Base-by-base conservation (phyloP, 2,797 vertebrate genomes). In the Trachurus trachurus region DNA sequence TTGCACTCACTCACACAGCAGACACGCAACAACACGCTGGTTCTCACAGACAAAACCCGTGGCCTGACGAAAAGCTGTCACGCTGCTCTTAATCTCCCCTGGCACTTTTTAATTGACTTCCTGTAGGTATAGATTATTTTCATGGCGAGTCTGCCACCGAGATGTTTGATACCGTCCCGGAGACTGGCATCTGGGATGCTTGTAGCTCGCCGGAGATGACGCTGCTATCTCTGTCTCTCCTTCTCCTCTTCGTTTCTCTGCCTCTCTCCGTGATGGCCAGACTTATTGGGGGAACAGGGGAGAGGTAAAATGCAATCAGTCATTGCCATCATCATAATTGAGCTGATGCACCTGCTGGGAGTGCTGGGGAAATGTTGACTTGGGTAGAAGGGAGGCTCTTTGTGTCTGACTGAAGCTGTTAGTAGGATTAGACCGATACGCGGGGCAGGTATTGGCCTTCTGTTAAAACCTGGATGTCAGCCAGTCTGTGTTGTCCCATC, bases 81-180 rank as follows among this genome's bases (percentile, higher is more conserved):
- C 93, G 90, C 95, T 94, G 93, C 95, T 97, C 95, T 96, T 97
- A 96, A 97, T 98, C 96, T 97, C 95, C 93, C 88, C 94, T 96
- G 97, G 96, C 97, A 96, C 95, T 93, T 96, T 97, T 96, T 97
- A 97, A 97, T 97, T 97, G 96, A 97, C 96, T 97, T 97, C 95
- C 95, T 96, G 96, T 95, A 96, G 96, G 96, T 96, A 95, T 95
- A 95, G 95, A 97, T 96, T 96, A 95, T 96, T 96, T 90, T 96
- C 95, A 91, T 91, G 94, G 93, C 88, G 95, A 96, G 96, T 96
- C 96, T 96, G 94, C 93, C 96, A 92, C 94, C 74, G 92, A 95
- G 84, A 95, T 90, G 93, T 95, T 95, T 95, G 95, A 92, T 94
- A 92, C 87, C 88, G 76, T 92, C 80, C 93, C 72, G 84, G 77